These are phyloP conservation scores for Drosophila antonietae DNA, from an alignment of 2,888 invertebrate species.

Conservation along the genomic window DNA sequence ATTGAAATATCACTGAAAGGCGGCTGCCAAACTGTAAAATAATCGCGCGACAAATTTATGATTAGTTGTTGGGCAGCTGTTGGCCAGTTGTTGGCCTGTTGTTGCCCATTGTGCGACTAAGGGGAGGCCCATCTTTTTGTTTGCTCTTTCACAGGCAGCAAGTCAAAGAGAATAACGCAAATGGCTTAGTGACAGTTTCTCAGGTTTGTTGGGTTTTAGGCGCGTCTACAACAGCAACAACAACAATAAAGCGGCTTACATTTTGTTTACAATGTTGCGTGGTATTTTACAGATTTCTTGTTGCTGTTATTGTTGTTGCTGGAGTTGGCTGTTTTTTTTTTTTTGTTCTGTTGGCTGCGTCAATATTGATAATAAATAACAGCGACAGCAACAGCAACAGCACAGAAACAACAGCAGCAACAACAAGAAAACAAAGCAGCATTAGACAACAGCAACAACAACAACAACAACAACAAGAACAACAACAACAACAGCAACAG, in stretches of 20 bases:
- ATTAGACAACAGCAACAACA: slow-evolving; percentile 43
- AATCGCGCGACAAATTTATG: slow-evolving; percentile 79
- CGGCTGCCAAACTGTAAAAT: slow-evolving; percentile 69
- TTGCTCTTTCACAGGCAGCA: slow-evolving; percentile 37
- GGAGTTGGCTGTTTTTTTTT: slow-evolving; percentile 7
- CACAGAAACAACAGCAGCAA: slow-evolving; percentile 40
- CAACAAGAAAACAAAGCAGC: slow-evolving; percentile 51
- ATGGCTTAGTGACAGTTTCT: slow-evolving; percentile 69
- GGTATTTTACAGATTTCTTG: slow-evolving; percentile 73
- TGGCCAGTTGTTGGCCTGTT: not conserved
- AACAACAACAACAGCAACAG: slow-evolving; percentile 28
- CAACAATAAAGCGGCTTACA: slow-evolving; percentile 74
- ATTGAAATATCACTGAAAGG: slow-evolving; percentile 63
- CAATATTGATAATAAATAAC: slow-evolving; percentile 81
- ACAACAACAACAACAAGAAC: slow-evolving; percentile 43
- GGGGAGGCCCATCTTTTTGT: slow-evolving; percentile 30
- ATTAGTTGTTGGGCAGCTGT: slow-evolving; percentile 59
- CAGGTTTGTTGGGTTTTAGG: slow-evolving; percentile 57
- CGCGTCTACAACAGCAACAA: slow-evolving; percentile 52
- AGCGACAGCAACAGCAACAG: slow-evolving; percentile 20
- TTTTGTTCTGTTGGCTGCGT: slow-evolving; percentile 57
- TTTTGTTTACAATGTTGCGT: slow-evolving; percentile 80
- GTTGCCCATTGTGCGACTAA: slow-evolving; percentile 35
- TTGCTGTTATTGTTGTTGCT: slow-evolving; percentile 14
- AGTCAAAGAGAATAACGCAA: slow-evolving; percentile 59